These are phyloP conservation scores for Microtus californicus DNA, from an alignment of 2,797 vertebrate species.

Conservation along the genomic window DNA sequence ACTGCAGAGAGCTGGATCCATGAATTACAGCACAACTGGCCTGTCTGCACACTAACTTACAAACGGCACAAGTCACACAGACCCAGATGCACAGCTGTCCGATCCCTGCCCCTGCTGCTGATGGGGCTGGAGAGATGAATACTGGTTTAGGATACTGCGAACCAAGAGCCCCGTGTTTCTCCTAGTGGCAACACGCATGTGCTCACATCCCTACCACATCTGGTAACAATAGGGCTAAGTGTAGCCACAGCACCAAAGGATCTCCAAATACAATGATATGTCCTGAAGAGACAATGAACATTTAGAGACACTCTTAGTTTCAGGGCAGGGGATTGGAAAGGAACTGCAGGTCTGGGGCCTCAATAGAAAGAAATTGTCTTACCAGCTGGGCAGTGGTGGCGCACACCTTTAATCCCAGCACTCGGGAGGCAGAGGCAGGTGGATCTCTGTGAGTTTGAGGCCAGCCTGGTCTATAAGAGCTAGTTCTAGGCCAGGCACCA, in stretches of 20 bases:
- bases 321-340: neutral
- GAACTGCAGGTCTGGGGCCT: neutral
- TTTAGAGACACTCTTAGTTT: neutral
- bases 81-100: conserved; percentile 8
- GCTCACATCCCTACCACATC: neutral
- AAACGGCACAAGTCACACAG: conserved; percentile 47
- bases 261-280: neutral
- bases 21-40: conserved; percentile 28
- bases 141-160: neutral
- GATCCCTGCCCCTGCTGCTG: neutral
- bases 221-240: neutral
- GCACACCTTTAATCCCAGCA: too few relatives aligned
- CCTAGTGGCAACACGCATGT: rapidly evolving
- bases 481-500: too few relatives aligned
- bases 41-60: neutral
- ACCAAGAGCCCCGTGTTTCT: neutral
- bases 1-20: conserved; percentile 22
- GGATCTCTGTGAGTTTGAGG: too few relatives aligned
- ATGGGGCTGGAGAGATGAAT: neutral
- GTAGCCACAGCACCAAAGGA: neutral
- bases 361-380: neutral
- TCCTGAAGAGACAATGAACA: neutral
- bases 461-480: too few relatives aligned
- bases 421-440: too few relatives aligned
- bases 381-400: rapidly evolving